These are phyloP conservation scores for Melospiza georgiana DNA, from an alignment of 2,113 vertebrate genomes.

Conservation along the genomic window DNA sequence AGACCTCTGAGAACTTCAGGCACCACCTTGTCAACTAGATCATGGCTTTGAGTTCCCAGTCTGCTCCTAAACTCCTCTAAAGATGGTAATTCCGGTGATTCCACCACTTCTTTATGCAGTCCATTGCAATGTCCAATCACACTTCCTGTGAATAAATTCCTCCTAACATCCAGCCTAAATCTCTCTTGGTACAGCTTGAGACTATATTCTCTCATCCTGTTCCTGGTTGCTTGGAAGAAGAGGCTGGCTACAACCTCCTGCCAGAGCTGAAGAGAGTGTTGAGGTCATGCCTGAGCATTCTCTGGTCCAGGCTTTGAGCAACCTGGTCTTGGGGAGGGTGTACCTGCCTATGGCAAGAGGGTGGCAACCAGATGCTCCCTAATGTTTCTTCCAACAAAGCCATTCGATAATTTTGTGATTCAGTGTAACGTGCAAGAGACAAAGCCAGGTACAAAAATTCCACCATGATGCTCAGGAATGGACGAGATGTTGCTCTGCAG, in stretches of 20 bases:
- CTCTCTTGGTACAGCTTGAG: not conserved
- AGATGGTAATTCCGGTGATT: not conserved
- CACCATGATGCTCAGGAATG: fast-evolving
- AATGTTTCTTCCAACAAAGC: not conserved
- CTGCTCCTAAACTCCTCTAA: not conserved
- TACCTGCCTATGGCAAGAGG: not conserved
- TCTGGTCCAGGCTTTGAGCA: not conserved
- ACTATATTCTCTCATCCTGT: not conserved
- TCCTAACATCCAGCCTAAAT: not conserved
- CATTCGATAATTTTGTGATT: not conserved
- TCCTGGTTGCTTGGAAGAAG: not conserved
- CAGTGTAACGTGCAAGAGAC: not conserved
- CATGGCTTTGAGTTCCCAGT: no score
- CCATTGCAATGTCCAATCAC: not conserved
- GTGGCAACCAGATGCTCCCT: not conserved
- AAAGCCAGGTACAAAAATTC: not conserved
- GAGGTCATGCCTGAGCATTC: not conserved
- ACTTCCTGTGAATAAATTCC: not conserved
- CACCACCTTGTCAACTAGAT: not conserved
- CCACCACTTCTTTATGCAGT: fast-evolving
- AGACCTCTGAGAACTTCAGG: not conserved
- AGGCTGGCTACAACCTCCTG: not conserved
- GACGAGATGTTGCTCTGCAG: not conserved
- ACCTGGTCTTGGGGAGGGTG: not conserved
- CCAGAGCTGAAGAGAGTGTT: no score